Percentiles rank a stretch among this genome's conserved stretches.
These are phyloP conservation scores for Papilio helenus DNA, from an alignment of 1,140 invertebrate species.

Conservation along the genomic window DNA sequence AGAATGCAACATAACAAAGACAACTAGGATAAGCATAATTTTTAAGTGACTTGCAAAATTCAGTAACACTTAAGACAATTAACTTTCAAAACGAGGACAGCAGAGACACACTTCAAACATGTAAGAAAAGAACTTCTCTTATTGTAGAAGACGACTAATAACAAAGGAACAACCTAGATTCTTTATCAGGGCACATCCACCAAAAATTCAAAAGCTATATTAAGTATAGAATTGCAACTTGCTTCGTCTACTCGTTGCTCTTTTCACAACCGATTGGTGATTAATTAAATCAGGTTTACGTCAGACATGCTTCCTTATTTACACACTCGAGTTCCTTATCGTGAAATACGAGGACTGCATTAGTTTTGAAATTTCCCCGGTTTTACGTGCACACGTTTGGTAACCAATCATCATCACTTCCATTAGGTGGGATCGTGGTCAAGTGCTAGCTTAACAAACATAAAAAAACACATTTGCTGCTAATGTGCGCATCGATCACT, in stretches of 20 bases:
- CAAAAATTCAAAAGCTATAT: not conserved
- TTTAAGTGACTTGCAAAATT: too few relatives aligned
- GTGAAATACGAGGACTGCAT: constrained; percentile 14
- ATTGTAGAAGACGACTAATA: too few relatives aligned
- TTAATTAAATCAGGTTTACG: constrained; percentile 7
- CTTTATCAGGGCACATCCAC: not conserved
- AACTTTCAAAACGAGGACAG: too few relatives aligned
- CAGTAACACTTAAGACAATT: too few relatives aligned
- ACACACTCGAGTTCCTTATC: constrained; percentile 7
- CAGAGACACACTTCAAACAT: too few relatives aligned
- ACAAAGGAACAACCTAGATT: too few relatives aligned
- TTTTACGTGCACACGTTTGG: constrained; percentile 2
- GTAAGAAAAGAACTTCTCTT: too few relatives aligned
- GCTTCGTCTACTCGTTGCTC: not conserved
- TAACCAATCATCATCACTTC: too few relatives aligned
- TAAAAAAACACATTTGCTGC: not conserved
- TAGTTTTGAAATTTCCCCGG: constrained; percentile 3
- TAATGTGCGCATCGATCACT: not conserved
- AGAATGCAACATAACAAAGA: not conserved
- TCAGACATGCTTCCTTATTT: not conserved
- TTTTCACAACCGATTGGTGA: not conserved
- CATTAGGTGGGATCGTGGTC: too few relatives aligned
- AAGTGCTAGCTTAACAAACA: too few relatives aligned
- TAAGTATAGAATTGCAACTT: not conserved
- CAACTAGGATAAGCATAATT: not conserved